Evolutionary conservation across 2,888 invertebrate genomes (phyloP), one percentile per base, ranked within the genome.

Genomic region (Tiliacea aurago): DNA sequence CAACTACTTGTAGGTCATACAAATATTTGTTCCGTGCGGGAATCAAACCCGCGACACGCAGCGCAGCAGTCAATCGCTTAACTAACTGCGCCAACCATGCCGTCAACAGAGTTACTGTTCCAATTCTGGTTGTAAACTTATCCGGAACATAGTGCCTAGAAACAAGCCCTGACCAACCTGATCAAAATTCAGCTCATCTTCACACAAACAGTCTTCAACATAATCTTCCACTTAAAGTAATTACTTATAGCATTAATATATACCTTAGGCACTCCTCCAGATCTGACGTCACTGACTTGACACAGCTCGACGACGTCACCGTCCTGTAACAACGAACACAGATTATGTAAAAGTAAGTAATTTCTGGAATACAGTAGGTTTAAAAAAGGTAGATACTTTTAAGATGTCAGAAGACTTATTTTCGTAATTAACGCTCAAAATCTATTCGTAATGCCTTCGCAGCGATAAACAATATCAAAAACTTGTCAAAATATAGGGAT

Each of bases 291-390:
- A 96, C 99, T 99, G 88, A 99, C 99, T 97, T 99, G 99, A 91
- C 99, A 99, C 91, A 99, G 96, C 95, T 99, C 99, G 90, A 99
- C 98, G 85, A 99, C 99, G 96, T 99, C 99, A 66, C 99, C 99
- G 92, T 99, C 99, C 99, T 99, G 96, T 23, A 96, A 97, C 93
- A 91, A 93, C 3, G 47, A 51, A 70, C n/a, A 67, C 15, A 67
- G 45, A 75, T 56, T 80, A 75, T 66, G 65, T 73, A 62, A 55
- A n/a, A 53, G 47, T 23, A 2, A 23, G 41, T 51, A 45, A 43
- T 49, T 15, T 59, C n/a, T 59, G 10, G 49, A 72, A 58, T 49
- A 41, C 51, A 33, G n/a, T 37, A 6, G 18, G 18, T 45, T 28
- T 62, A 18, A 18, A 45, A n/a, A 62, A 43, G 41, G 5, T 62